Evolutionary conservation across 1,140 invertebrate species (phyloP), one percentile per base, ranked within the genome.

Genomic region (Philotrypesis tridentata): DNA sequence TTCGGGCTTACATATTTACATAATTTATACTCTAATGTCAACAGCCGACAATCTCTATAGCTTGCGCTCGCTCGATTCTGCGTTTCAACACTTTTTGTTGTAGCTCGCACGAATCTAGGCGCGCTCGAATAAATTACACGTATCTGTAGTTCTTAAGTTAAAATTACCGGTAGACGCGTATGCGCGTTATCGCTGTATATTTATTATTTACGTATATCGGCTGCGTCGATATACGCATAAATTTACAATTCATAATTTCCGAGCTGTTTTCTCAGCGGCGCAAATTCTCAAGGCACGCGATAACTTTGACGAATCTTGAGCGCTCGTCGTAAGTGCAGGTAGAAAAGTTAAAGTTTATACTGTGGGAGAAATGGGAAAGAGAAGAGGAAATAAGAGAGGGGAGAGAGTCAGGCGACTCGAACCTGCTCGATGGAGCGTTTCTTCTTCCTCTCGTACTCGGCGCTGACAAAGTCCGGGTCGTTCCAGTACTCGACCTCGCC

Each of bases 401-500:
- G 21, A 17, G 5, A 43, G 1, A 55, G 7, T 17, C n/a, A 55
- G 2, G 48, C 48, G 3, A 55, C 48, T 55, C 48, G 17, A 27
- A 67, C 72, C 33, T 80, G 71, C 33, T 75, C 61, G n/a, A 37
- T 12, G 7, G 37, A 33, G 2, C 63, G 61, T 4, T 23, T 75
- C 12, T 79, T 84, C 8, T 79, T 81, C 25, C 78, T 82, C 6
- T 84, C 70, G 0, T 79, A 21, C 23, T 85, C 55, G 2, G 80
- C 79, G 1, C 60, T 77, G 11, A 83, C 12, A 27, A 87, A 87
- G 0, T 89, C 63, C 4, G 92, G 88, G 85, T 93, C 92, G 89
- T 94, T 96, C 94, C 95, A 96, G 84, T 93, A 93, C 84, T 96
- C 95, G 61, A 95, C 93, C 82, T 96, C 94, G 0, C 94, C 95